A percentile compares a stretch with the other conserved stretches of the same genome.
phyloP scores from a whole-genome alignment of 2,888 invertebrate species.

The Myopa testacea region DNA sequence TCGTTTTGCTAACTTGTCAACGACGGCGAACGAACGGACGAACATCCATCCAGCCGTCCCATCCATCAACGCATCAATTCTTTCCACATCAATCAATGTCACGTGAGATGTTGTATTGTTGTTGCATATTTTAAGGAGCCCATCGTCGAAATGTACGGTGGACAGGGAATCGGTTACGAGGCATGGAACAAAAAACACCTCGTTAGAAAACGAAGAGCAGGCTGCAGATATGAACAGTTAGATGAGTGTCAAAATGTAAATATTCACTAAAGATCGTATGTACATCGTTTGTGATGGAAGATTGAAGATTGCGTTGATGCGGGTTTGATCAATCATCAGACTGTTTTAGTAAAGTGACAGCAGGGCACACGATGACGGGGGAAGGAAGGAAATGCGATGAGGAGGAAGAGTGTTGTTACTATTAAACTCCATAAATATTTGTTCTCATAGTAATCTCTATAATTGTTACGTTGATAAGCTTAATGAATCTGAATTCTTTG shows the following conservation, averaged over 20 bases:
- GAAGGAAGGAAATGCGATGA: neutral
- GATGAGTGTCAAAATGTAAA: neutral
- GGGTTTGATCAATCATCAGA: constrained; percentile 17
- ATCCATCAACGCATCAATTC: constrained; percentile 38
- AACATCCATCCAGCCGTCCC: neutral
- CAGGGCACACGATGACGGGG: neutral
- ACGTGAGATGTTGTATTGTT: constrained; percentile 40
- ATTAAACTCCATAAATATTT: too few species aligned
- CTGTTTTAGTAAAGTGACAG: neutral
- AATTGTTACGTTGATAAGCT: too few species aligned
- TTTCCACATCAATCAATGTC: constrained; percentile 46
- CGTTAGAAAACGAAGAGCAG: neutral
- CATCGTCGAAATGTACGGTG: neutral
- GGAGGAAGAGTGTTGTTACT: too few species aligned
- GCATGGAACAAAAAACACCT: neutral
- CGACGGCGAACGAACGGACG: constrained; percentile 4
- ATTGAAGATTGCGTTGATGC: neutral
- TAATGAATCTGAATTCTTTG: too few species aligned
- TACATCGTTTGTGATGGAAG: neutral
- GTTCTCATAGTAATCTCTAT: too few species aligned
- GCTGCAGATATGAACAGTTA: neutral
- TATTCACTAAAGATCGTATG: neutral
- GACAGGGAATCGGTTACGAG: neutral
- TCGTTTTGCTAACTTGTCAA: constrained; percentile 30
- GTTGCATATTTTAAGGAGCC: constrained; percentile 33